Percentiles rank a stretch among this genome's conserved stretches.
These are phyloP conservation scores for Horisme vitalbata DNA, from an alignment of 2,888 invertebrate species.

Conservation along the genomic window DNA sequence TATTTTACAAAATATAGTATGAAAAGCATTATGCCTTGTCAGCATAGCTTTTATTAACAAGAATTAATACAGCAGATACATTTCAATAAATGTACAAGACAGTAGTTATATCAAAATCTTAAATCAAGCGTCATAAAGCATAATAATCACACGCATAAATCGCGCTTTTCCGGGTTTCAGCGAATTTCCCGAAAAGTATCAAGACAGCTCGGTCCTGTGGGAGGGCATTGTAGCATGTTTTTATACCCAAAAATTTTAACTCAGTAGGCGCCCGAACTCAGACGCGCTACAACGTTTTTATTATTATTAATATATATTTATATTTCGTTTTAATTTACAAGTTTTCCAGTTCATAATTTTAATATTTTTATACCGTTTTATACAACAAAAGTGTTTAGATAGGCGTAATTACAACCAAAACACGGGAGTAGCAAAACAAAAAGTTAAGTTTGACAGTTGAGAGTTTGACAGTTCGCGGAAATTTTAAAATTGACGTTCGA, in stretches of 20 bases:
- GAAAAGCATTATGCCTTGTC: no score
- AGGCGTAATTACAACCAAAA: conserved; percentile 67
- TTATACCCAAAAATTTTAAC: conserved; percentile 84
- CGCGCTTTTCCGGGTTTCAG: conserved; percentile 35
- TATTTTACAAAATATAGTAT: no score
- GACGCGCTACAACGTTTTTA: conserved; percentile 81
- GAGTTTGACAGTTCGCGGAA: conserved; percentile 61
- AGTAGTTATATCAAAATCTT: no score
- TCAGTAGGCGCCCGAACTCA: conserved; percentile 83
- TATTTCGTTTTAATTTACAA: conserved; percentile 83
- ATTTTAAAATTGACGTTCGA: conserved; percentile 53
- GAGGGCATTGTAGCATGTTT: conserved; percentile 83
- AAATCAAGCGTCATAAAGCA: conserved; percentile 32
- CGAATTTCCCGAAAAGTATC: conserved; percentile 60
- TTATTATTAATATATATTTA: conserved; percentile 83
- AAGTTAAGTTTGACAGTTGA: conserved; percentile 35
- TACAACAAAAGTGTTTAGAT: conserved; percentile 78
- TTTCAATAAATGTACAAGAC: no score
- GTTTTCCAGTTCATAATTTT: conserved; percentile 82
- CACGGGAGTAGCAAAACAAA: conserved; percentile 30
- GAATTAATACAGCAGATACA: no score
- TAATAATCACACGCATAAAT: conserved; percentile 36
- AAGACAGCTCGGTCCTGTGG: conserved; percentile 59
- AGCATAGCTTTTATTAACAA: no score
- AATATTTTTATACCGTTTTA: conserved; percentile 83